Base-by-base conservation (phyloP, 2,797 vertebrate genomes). In the Xerus rutilus region DNA sequence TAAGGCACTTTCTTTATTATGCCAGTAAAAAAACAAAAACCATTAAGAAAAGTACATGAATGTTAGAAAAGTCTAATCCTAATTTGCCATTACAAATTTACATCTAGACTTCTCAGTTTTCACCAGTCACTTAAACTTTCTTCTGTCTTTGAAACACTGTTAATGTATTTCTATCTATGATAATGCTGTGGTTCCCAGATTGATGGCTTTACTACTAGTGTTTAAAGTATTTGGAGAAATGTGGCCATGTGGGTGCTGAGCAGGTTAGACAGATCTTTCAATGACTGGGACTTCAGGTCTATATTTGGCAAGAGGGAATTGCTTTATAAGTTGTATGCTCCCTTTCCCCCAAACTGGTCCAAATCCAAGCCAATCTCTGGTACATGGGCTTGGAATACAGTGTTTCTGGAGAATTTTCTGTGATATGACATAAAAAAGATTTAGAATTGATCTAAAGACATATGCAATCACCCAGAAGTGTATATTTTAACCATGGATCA, bases 221-320 rank as follows among this genome's bases (percentile, higher is more conserved):
- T 74, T 94, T 81, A 91, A 45, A 69, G 76, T 93, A 73, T 39
- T 89, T 70, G 64, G 49, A 86, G 77, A 93, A 94, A 76, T 90
- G 84, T 94, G 35, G 12, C 79, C 65, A 43, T 7, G 28, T 93
- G 28, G 43, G 14, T 18, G 18, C 43, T 64, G 69, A 91, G 18
- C 12, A 83, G 39, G 23, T 85, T 64, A 91, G 79, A 32, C 20
- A 67, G 23, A 49, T 86, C 47, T 86, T 95, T 39, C 0, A 30
- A 14, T 91, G 32, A 43, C 28, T 81, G 64, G 65, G 94, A 89
- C 54, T 91, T 94, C 17, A 94, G 59, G 64, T 39, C 67, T 62
- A 14, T 39, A 59, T 12, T 81, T 94, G 62, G 30, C 88, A 81
- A 84, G 39, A 91, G 49, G n/a, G 43, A 91, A 65, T 81, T 86